Conservation (phyloP, 1,140 invertebrate genomes). For the Periplaneta americana region DNA sequence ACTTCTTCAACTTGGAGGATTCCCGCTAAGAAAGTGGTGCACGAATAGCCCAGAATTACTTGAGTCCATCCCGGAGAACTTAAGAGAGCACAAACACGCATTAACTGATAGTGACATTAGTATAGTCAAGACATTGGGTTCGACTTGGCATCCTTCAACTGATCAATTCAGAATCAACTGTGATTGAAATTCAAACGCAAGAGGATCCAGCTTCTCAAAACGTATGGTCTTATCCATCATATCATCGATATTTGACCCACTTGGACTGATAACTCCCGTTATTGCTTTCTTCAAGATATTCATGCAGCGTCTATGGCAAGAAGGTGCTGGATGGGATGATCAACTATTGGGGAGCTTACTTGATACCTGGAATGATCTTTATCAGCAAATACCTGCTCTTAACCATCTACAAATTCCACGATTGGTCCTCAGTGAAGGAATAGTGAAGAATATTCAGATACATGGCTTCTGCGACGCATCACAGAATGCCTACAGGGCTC, state of each 20-base stretch:
- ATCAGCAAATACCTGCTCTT: slow-evolving; percentile 11
- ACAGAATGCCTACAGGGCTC: slow-evolving; percentile 23
- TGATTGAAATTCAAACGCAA: background rate
- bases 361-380: background rate
- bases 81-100: slow-evolving; percentile 2
- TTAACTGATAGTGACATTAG: background rate
- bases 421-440: slow-evolving; percentile 18
- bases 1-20: slow-evolving; percentile 7
- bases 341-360: background rate
- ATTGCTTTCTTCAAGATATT: no score
- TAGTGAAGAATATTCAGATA: slow-evolving; percentile 20
- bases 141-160: slow-evolving; percentile 16
- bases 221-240: background rate
- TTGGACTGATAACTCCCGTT: background rate
- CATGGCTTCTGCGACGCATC: slow-evolving; percentile 29
- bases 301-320: no score
- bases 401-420: slow-evolving; percentile 18
- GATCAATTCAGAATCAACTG: slow-evolving; percentile 16
- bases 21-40: slow-evolving; percentile 21
- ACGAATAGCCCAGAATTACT: slow-evolving; percentile 6
- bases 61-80: slow-evolving; percentile 2
- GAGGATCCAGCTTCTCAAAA: background rate
- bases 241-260: background rate
- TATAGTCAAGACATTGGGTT: slow-evolving; percentile 19
- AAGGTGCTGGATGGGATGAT: no score